phyloP scores from a whole-genome alignment of 2,797 vertebrate genomes.

The Gila robusta region DNA sequence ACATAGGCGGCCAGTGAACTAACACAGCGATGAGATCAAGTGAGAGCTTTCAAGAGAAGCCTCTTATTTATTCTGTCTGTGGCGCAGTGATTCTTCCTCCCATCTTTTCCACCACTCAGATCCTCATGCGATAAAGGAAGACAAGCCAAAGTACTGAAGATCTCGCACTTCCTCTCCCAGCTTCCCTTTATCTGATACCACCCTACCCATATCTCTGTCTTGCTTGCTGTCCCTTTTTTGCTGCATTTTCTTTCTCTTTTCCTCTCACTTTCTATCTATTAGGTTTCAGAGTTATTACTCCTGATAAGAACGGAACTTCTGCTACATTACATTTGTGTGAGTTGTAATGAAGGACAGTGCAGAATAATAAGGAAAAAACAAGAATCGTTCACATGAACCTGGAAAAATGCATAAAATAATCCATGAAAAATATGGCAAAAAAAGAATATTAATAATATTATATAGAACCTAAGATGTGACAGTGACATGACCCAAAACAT shows the following conservation, averaged over 20 bases:
- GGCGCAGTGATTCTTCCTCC: slow-evolving; percentile 54
- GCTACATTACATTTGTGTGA: neutral
- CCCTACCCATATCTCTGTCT: slow-evolving; percentile 39
- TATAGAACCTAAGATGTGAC: neutral
- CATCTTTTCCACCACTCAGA: slow-evolving; percentile 62
- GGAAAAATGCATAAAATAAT: neutral
- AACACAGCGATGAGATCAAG: slow-evolving; percentile 66
- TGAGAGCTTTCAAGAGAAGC: slow-evolving; percentile 62
- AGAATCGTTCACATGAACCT: neutral
- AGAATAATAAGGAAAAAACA: neutral
- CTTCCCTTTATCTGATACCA: slow-evolving; percentile 46
- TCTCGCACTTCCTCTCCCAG: slow-evolving; percentile 46
- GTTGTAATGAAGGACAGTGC: slow-evolving; percentile 14
- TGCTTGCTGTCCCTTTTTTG: slow-evolving; percentile 22
- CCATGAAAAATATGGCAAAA: neutral
- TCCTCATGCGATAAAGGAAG: slow-evolving; percentile 63
- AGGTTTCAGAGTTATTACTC: slow-evolving; percentile 50
- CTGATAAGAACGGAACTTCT: slow-evolving; percentile 54
- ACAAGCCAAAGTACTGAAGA: slow-evolving; percentile 65
- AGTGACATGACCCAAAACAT: neutral
- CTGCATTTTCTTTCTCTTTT: slow-evolving; percentile 59
- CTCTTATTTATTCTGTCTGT: slow-evolving; percentile 69
- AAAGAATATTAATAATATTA: neutral
- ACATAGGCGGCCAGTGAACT: slow-evolving; percentile 60
- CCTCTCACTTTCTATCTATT: slow-evolving; percentile 43